Conservation (phyloP, 2,888 invertebrate genomes). For the Rotaria magnacalcarata region DNA sequence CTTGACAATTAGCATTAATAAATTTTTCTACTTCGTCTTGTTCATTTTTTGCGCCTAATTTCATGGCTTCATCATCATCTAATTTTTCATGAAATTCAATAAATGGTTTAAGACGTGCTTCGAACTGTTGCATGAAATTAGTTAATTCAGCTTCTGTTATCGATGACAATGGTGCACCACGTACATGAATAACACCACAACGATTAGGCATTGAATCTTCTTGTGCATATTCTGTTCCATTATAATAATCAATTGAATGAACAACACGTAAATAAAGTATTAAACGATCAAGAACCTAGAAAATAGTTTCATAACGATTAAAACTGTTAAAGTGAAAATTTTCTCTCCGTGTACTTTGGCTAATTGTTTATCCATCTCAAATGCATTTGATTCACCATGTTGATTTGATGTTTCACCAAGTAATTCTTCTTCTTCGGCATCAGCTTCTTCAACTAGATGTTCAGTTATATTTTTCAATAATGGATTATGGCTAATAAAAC, state of each 20-base stretch:
- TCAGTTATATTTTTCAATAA: conserved; percentile 92
- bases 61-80: conserved; percentile 41
- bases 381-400: background rate
- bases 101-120: conserved; percentile 39
- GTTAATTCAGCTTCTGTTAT: conserved; percentile 55
- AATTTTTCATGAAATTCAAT: conserved; percentile 40
- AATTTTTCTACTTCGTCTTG: conserved; percentile 79
- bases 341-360: background rate
- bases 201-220: conserved; percentile 99
- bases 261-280: conserved; percentile 89
- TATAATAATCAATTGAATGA: conserved; percentile 97
- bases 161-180: conserved; percentile 56
- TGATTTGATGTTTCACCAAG: conserved; percentile 28
- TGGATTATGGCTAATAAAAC: conserved; percentile 67
- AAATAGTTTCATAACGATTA: background rate
- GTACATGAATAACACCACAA: conserved; percentile 93
- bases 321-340: too few relatives aligned
- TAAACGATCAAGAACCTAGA: conserved; percentile 70
- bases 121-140: conserved; percentile 41
- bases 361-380: conserved; percentile 41
- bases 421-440: conserved; percentile 89
- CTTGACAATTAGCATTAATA: conserved; percentile 88
- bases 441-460: conserved; percentile 92
- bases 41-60: conserved; percentile 45
- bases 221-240: conserved; percentile 95